Percentiles rank a stretch among this genome's conserved stretches.
Conservation (phyloP, 2,797 vertebrate genomes). For the Iguana delicatissima region DNA sequence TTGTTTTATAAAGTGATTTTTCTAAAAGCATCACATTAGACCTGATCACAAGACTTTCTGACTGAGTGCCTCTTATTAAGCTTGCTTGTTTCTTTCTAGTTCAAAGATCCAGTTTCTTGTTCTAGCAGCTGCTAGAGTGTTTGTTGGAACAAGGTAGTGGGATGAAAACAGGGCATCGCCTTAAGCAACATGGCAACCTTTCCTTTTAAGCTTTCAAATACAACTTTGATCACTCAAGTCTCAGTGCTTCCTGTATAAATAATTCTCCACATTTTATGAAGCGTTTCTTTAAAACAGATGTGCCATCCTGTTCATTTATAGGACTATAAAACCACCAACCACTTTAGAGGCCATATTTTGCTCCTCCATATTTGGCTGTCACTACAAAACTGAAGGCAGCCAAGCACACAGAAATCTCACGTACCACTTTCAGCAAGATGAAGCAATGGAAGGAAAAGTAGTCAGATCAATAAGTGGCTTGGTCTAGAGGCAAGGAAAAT, state of each 20-base stretch:
- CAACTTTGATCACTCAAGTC: conserved; percentile 58
- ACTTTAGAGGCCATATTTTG: conserved; percentile 19
- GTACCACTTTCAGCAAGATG: not conserved
- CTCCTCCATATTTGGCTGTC: conserved; percentile 17
- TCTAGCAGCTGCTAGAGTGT: not conserved
- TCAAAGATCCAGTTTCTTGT: conserved; percentile 46
- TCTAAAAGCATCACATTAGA: conserved; percentile 48
- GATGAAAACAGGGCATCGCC: not conserved
- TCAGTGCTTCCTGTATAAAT: conserved; percentile 45
- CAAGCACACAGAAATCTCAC: not conserved
- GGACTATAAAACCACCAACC: conserved; percentile 35
- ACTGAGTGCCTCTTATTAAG: conserved; percentile 49
- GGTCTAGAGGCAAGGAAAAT: not conserved
- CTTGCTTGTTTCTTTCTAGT: conserved; percentile 42
- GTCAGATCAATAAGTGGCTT: not conserved
- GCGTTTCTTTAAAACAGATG: conserved; percentile 59
- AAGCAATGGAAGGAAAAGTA: too few species aligned
- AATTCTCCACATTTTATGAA: conserved; percentile 59
- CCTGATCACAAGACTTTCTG: conserved; percentile 48
- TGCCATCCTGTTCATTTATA: conserved; percentile 55
- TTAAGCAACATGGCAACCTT: conserved; percentile 31
- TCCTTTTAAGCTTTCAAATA: conserved; percentile 65
- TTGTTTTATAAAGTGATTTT: conserved; percentile 62
- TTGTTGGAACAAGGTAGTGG: not conserved
- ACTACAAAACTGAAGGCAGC: not conserved